Percentiles rank a stretch among this genome's conserved stretches.
Evolutionary conservation across 2,113 vertebrate genomes (phyloP).

Genomic region (Phocoena sinus): DNA sequence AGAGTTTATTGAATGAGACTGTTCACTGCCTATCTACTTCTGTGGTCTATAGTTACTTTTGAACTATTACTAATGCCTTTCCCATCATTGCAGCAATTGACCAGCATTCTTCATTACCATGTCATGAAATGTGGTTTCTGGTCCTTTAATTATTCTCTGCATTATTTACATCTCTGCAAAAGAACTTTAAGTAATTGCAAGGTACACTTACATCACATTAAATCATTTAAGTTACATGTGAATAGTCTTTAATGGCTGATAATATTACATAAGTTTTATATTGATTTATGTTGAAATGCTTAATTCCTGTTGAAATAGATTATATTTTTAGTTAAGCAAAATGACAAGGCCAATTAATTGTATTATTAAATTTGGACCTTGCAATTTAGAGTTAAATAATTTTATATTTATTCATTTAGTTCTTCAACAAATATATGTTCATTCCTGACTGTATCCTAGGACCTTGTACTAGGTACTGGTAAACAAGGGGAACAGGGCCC

Average conservation of each 20-base stretch:
- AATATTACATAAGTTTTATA: background rate
- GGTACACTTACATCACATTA: background rate
- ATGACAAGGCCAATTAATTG: background rate
- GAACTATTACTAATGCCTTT: background rate
- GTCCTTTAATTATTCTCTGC: background rate
- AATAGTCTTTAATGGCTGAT: background rate
- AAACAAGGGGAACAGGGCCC: background rate
- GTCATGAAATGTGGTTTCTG: background rate
- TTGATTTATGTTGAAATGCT: background rate
- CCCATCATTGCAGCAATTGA: background rate
- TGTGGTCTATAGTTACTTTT: background rate
- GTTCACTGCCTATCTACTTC: background rate
- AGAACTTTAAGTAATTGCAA: background rate
- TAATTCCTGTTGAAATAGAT: background rate
- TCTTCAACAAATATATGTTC: background rate
- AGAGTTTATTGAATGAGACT: background rate
- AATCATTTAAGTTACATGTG: background rate
- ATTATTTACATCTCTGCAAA: background rate
- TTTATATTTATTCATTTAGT: background rate
- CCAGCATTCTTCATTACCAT: background rate
- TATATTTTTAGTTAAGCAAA: background rate
- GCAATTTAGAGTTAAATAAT: background rate
- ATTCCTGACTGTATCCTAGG: background rate
- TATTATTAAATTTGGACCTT: background rate
- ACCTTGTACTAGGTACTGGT: background rate